phyloP scores from a whole-genome alignment of 1,140 invertebrate genomes.

The Eumaeus atala region DNA sequence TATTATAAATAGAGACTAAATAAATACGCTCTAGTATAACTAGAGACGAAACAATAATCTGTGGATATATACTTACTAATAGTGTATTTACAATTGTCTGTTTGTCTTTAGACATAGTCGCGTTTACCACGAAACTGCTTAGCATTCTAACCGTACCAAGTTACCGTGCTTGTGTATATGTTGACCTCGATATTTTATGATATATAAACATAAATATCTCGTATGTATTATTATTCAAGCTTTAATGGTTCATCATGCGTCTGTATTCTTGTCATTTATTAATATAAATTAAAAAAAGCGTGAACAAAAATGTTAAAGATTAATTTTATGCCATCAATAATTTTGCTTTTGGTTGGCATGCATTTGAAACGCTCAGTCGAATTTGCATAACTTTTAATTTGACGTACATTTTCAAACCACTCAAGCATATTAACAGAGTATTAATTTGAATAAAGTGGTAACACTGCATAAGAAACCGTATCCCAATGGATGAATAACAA shows the following conservation, averaged over 20 bases:
- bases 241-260: too few species aligned
- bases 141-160: conserved; percentile 62
- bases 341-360: conserved; percentile 24
- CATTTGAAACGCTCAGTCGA: conserved; percentile 28
- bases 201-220: conserved; percentile 21
- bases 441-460: conserved; percentile 24
- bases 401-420: conserved; percentile 32
- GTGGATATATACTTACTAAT: too few species aligned
- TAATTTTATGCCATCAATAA: conserved; percentile 32
- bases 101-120: conserved; percentile 31
- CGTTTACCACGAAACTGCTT: conserved; percentile 65
- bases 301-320: conserved; percentile 20
- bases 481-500: neutral
- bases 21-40: too few species aligned
- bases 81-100: too few species aligned
- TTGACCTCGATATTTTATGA: conserved; percentile 55
- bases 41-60: too few species aligned
- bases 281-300: too few species aligned
- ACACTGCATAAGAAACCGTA: conserved; percentile 28
- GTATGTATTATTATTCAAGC: too few species aligned
- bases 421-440: conserved; percentile 21
- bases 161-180: conserved; percentile 57
- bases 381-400: conserved; percentile 66
- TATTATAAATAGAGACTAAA: too few species aligned
- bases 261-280: too few species aligned